phyloP scores from a whole-genome alignment of 1,140 invertebrate genomes.

The Aphaenogaster floridana region DNA sequence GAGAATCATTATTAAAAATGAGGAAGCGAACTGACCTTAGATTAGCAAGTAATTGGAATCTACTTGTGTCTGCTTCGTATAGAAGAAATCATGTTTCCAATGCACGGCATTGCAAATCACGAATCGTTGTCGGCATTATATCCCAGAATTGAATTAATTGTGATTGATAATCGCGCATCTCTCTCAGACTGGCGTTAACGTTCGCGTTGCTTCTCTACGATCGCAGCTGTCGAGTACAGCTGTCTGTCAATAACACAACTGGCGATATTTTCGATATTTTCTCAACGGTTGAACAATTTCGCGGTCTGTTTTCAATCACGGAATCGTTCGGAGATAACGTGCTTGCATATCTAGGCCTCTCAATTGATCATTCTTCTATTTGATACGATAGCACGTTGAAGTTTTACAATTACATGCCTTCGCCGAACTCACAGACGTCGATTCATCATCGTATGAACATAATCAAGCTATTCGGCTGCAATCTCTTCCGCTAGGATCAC shows the following conservation, averaged over 20 bases:
- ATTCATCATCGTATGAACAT: constrained; percentile 8
- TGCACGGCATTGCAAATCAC: neutral
- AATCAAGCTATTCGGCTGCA: constrained; percentile 15
- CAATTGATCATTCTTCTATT: constrained; percentile 35
- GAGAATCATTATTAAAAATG: constrained; percentile 2
- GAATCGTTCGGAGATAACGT: constrained; percentile 49
- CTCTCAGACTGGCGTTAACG: neutral
- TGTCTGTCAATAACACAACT: constrained; percentile 4
- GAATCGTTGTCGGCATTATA: constrained; percentile 14
- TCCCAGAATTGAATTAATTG: constrained; percentile 3
- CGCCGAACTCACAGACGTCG: constrained; percentile 5
- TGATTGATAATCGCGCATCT: neutral
- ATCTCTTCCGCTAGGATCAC: constrained; percentile 25
- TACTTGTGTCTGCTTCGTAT: neutral
- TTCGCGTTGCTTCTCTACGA: neutral
- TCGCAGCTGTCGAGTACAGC: constrained; percentile 2
- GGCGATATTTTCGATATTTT: constrained; percentile 1
- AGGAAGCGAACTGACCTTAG: neutral
- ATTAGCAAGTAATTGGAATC: neutral
- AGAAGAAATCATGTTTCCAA: neutral
- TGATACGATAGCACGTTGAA: neutral
- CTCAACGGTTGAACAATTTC: neutral
- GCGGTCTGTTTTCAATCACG: neutral
- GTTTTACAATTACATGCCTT: neutral
- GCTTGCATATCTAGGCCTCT: constrained; percentile 62